Conservation (phyloP, 30 jellyfish, hydroid and myxozoan genomes). For the Phacellophora camtschatica region DNA sequence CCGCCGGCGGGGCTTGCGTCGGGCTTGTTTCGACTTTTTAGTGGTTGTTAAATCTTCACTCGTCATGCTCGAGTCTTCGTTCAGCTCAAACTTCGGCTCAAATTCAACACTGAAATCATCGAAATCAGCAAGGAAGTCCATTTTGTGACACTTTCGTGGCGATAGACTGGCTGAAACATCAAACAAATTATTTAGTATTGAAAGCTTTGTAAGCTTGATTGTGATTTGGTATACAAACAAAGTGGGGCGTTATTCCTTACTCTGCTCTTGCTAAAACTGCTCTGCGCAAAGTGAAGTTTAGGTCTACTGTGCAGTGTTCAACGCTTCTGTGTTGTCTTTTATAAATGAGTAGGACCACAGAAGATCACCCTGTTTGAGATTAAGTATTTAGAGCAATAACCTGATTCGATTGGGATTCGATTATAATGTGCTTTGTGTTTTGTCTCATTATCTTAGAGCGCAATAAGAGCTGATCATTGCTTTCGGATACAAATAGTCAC, state of each 20-base stretch:
- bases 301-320: too few species aligned
- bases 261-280: too few species aligned
- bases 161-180: background rate
- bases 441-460: conserved; percentile 27
- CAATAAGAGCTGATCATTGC: conserved; percentile 45
- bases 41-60: conserved; percentile 50
- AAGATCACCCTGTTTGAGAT: conserved; percentile 67
- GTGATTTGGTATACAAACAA: too few species aligned
- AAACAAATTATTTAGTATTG: too few species aligned
- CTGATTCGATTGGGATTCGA: conserved; percentile 83
- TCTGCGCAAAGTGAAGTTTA: too few species aligned
- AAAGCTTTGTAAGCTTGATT: too few species aligned
- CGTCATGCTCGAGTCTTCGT: conserved; percentile 31
- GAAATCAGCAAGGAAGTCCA: conserved; percentile 64
- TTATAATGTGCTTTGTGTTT: conserved; percentile 41
- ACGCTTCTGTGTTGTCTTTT: conserved; percentile 21
- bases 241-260: too few species aligned
- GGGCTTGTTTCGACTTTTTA: conserved; percentile 43
- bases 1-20: conserved; percentile 79
- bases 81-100: conserved; percentile 41
- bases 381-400: conserved; percentile 74
- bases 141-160: background rate
- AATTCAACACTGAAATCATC: conserved; percentile 49
- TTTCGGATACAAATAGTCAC: conserved; percentile 46
- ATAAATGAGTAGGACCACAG: conserved; percentile 47